Conservation (phyloP, 2,113 vertebrate genomes). For the Montifringilla adamsi region DNA sequence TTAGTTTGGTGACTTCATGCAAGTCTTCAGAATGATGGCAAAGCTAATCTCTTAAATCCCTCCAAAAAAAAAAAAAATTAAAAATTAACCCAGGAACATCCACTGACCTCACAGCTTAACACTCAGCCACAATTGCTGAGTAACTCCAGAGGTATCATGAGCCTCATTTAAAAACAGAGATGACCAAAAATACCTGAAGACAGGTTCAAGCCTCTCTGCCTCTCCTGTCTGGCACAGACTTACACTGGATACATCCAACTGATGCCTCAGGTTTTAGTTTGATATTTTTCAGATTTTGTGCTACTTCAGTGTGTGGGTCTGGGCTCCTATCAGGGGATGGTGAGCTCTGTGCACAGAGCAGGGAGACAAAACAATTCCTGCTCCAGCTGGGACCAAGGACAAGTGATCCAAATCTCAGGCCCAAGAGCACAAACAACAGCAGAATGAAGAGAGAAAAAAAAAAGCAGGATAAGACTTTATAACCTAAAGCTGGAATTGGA, state of each 20-base stretch:
- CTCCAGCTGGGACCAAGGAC: background rate
- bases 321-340: fast-evolving
- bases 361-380: background rate
- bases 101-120: background rate
- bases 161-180: background rate
- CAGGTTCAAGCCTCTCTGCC: background rate
- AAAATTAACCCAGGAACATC: background rate
- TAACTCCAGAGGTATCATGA: background rate
- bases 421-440: background rate
- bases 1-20: background rate
- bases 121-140: background rate
- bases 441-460: background rate
- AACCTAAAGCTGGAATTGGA: background rate
- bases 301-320: background rate
- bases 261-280: background rate
- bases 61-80: background rate
- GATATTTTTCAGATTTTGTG: background rate
- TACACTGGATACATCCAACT: fast-evolving
- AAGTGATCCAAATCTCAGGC: background rate
- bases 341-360: too few relatives aligned
- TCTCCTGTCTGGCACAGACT: fast-evolving
- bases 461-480: background rate
- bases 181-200: too few relatives aligned
- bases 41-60: background rate
- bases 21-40: background rate